Evolutionary conservation across 2,888 invertebrate genomes (phyloP), one percentile per base, ranked within the genome.

Genomic region (Clunio marinus): DNA sequence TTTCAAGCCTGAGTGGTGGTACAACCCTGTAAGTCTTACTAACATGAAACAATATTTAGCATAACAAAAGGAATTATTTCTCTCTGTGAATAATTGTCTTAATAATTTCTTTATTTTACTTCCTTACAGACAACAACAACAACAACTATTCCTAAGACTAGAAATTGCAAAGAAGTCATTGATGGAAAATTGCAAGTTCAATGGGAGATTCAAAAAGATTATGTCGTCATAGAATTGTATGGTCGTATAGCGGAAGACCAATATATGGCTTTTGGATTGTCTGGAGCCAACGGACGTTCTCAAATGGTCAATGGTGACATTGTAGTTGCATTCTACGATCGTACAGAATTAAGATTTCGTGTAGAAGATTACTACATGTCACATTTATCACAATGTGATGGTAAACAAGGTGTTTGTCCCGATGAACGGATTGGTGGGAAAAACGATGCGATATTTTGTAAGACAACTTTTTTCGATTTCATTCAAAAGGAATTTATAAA

Each of bases 301-400:
- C 86, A 87, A 76, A 93, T 93, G 93, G 75, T 77, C 17, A 57
- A 91, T 8, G 88, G 88, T 0, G 94, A 95, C 74, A 89, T 94
- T 2, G 88, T 88, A 0, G 91, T 95, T 1, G 89, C 89, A 1
- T 93, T 87, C 74, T 88, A 86, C 75, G 85, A 88, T 73, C 81
- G 80, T 7, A 78, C 77, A 2, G 74, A 77, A 1, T 75, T 77
- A 4, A 80, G 81, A 25, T 93, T 91, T 69, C 83, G 86, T 65
- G 93, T 90, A 1, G 86, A 87, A 10, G 95, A 95, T 79, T 95
- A 94, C 77, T 89, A 87, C 74, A 87, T 95, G 77, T 88, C 90
- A 0, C 88, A 89, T 71, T 80, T 87, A 67, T 84, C 91, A 1
- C 89, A 92, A 77, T 93, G 92, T 74, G 91, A 92, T 75, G 91